A percentile compares a stretch with the other conserved stretches of the same genome.
Evolutionary conservation across 1,140 invertebrate genomes (phyloP).

Genomic region (Euwallacea fornicatus): DNA sequence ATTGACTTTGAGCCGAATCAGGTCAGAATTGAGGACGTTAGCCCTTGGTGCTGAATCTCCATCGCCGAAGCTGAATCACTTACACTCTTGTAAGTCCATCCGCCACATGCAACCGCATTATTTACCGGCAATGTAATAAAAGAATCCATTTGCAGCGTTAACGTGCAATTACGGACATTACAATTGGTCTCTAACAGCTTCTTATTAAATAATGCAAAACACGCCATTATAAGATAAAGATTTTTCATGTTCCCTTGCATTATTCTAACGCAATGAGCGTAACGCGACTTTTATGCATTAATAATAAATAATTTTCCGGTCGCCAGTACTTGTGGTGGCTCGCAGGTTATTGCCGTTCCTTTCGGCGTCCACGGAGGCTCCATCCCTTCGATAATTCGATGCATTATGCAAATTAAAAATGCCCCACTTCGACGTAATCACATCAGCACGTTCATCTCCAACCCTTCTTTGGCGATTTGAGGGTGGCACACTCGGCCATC

Average conservation of each 20-base stretch:
- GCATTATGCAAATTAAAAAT: neutral
- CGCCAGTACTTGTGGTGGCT: too few species aligned
- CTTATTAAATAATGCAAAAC: slow-evolving; percentile 19
- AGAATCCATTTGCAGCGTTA: too few species aligned
- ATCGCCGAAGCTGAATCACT: too few species aligned
- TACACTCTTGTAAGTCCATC: too few species aligned
- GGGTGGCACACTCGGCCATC: slow-evolving; percentile 17
- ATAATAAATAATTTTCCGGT: slow-evolving; percentile 3
- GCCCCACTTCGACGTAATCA: slow-evolving; percentile 13
- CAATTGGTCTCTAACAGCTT: neutral
- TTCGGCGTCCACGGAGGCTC: too few species aligned
- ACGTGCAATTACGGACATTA: too few species aligned
- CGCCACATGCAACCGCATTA: too few species aligned
- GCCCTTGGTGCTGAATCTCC: too few species aligned
- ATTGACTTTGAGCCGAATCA: too few species aligned
- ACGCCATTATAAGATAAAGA: neutral
- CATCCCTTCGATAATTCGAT: neutral
- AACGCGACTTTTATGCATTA: slow-evolving; percentile 4
- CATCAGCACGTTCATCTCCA: slow-evolving; percentile 16
- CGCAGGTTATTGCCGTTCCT: too few species aligned
- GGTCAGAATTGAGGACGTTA: too few species aligned
- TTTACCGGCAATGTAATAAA: too few species aligned
- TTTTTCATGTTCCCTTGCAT: slow-evolving; percentile 6
- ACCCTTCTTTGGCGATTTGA: slow-evolving; percentile 15
- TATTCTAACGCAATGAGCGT: slow-evolving; percentile 18